Evolutionary conservation across 2,888 invertebrate species (phyloP), one percentile per base, ranked within the genome.

Genomic region (Tribolium freemani): DNA sequence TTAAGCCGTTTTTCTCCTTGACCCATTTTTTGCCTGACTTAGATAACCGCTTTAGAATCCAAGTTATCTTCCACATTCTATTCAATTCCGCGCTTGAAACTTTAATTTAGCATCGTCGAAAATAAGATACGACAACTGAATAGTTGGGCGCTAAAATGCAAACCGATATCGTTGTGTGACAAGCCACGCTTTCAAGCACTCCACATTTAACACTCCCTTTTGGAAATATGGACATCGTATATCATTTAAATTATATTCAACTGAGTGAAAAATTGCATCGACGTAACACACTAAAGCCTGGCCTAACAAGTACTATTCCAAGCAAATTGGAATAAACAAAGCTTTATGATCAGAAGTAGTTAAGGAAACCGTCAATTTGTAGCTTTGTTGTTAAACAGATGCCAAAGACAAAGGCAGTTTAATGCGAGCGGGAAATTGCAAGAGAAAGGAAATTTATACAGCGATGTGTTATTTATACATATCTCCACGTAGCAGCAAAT

Each of bases 291-390:
- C 38, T 38, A 38, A 38, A 38, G n/a, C 38, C 9, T 38, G 38
- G n/a, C 2, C 38, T 38, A 38, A 38, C 38, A 9, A 38, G 38
- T n/a, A 3, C 8, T 38, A n/a, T 38, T 38, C 38, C 3, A 1
- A 3, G 3, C 45, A 10, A 21, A 48, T 58, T 21, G 16, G 46
- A 48, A 48, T 60, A 48, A 60, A 60, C 46, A 63, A 51, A 51
- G 63, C 51, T 63, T 63, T 51, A 31, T 63, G 38, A 63, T 63
- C 63, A 31, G 38, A 31, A 38, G 11, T 48, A 51, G 63, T 51
- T 51, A 51, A 9, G 50, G 63, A 63, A 63, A 51, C 16, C 63
- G 50, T 63, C 63, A 63, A 63, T 63, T 63, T 63, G 63, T 63
- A 63, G 63, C 63, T 63, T 63, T 63, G 63, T 63, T 51, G 63